Conservation (phyloP, 2,888 invertebrate genomes). For the Oscheius onirici region DNA sequence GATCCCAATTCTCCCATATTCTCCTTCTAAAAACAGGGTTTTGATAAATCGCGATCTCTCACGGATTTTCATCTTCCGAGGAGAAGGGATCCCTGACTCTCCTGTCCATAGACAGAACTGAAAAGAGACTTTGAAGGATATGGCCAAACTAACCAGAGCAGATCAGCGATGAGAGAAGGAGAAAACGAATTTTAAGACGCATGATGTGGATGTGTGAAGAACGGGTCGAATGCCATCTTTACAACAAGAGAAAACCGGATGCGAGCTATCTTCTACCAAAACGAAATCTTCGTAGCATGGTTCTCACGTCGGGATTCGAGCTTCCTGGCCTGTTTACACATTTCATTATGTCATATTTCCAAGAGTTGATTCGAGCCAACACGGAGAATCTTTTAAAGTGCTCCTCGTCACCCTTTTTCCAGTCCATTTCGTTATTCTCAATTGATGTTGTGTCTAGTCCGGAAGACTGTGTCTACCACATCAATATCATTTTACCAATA, state of each 20-base stretch:
- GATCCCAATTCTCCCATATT: constrained; percentile 23
- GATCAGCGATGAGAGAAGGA: too few species aligned
- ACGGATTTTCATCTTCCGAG: neutral
- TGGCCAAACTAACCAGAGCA: neutral
- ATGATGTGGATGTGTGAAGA: neutral
- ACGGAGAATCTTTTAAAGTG: neutral
- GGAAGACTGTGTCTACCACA: too few species aligned
- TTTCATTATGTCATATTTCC: neutral
- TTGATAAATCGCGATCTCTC: neutral
- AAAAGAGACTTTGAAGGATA: neutral
- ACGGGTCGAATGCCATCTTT: constrained; percentile 21
- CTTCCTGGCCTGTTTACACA: neutral
- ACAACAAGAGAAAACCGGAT: constrained; percentile 5
- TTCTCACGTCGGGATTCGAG: neutral
- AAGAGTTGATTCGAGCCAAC: neutral
- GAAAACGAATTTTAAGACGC: neutral
- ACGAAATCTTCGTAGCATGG: neutral
- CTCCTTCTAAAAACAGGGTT: neutral
- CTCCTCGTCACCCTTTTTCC: neutral
- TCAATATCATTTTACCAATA: too few species aligned
- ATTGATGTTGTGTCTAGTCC: too few species aligned
- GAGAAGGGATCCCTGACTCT: constrained; percentile 5
- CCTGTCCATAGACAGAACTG: neutral
- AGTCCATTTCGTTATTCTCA: too few species aligned
- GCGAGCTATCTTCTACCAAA: neutral